Evolutionary conservation across 2,888 invertebrate genomes (phyloP).

Genomic region (Labia minor): DNA sequence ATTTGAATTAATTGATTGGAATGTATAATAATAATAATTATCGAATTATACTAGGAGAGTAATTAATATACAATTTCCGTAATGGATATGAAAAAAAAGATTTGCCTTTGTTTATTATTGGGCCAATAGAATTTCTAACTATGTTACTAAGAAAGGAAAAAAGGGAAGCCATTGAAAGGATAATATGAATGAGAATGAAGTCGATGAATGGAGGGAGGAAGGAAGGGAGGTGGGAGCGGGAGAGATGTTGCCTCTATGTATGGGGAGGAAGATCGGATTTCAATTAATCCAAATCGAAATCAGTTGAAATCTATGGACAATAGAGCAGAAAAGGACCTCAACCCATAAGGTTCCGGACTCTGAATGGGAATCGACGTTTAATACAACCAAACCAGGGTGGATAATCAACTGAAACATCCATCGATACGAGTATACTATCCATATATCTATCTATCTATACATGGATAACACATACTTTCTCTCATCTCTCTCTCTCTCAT

Average conservation of each 20-base stretch:
- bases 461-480: no score
- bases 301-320: conserved; percentile 13
- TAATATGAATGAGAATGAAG: neutral
- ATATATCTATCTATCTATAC: no score
- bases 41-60: no score
- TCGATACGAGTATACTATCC: no score
- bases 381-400: neutral
- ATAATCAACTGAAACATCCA: neutral
- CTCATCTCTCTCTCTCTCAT: no score
- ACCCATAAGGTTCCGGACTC: neutral
- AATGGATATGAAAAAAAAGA: no score
- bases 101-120: neutral
- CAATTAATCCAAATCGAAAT: conserved; percentile 13
- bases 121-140: neutral
- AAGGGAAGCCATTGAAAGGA: neutral
- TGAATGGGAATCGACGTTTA: neutral
- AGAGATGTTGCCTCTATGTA: neutral
- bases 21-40: no score
- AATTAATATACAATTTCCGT: no score
- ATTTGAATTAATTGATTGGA: no score
- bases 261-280: neutral
- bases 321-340: neutral
- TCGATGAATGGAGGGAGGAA: no score
- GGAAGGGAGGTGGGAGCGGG: neutral
- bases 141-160: neutral